phyloP scores from a whole-genome alignment of 2,888 invertebrate genomes.

The Dilophus febrilis region DNA sequence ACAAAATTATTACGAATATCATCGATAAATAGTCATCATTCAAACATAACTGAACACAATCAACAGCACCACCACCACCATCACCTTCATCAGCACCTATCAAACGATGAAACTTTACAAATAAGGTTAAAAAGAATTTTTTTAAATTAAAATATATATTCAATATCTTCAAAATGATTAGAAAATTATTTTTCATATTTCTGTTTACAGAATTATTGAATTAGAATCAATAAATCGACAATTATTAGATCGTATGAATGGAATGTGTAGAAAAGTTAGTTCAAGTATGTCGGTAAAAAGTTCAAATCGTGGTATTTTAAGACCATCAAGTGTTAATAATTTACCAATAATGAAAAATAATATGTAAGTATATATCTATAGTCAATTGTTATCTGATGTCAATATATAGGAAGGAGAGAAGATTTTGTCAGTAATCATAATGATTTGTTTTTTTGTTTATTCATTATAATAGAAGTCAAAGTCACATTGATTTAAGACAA shows the following conservation, averaged over 20 bases:
- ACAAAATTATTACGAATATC: conserved; percentile 11
- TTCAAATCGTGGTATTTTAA: neutral
- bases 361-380: neutral
- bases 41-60: neutral
- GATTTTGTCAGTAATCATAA: too few relatives aligned
- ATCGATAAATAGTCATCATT: too few relatives aligned
- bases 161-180: neutral
- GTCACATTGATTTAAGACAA: too few relatives aligned
- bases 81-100: too few relatives aligned
- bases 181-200: neutral
- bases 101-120: conserved; percentile 3
- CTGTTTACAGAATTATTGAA: conserved; percentile 1
- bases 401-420: too few relatives aligned
- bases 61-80: neutral
- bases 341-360: neutral
- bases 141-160: neutral
- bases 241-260: conserved; percentile 1
- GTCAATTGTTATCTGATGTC: too few relatives aligned
- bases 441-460: too few relatives aligned
- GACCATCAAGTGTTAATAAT: neutral
- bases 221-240: conserved; percentile 3
- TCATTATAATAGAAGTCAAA: too few relatives aligned
- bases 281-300: neutral
- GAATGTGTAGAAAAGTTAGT: neutral
- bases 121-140: neutral